These are phyloP conservation scores for Coilia nasus DNA, from an alignment of 2,797 vertebrate genomes.

Conservation along the genomic window DNA sequence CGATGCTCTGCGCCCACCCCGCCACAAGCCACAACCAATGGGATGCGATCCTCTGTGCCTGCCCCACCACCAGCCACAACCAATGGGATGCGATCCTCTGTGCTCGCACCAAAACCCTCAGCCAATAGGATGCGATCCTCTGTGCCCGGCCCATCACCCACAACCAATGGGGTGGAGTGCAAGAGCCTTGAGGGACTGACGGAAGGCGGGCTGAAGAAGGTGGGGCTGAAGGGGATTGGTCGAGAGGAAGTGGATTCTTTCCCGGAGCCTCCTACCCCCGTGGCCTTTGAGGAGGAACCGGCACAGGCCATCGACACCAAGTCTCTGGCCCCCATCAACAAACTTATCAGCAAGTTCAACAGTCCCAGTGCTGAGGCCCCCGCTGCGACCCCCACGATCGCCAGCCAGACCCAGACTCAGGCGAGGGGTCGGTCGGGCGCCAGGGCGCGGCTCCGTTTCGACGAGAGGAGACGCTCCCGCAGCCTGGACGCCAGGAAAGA, in stretches of 20 bases:
- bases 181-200: slow-evolving; percentile 60
- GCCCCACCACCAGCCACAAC: slow-evolving; percentile 37
- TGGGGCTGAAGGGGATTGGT: slow-evolving; percentile 55
- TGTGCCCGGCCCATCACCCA: slow-evolving; percentile 23
- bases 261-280: slow-evolving; percentile 47
- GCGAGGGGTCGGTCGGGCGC: slow-evolving; percentile 69
- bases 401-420: slow-evolving; percentile 48
- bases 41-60: too few relatives aligned
- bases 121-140: too few relatives aligned
- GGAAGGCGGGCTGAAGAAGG: slow-evolving; percentile 75
- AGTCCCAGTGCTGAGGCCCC: slow-evolving; percentile 58
- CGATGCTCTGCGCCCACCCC: neutral
- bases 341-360: slow-evolving; percentile 90
- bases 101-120: too few relatives aligned
- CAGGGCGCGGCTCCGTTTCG: slow-evolving; percentile 66
- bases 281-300: slow-evolving; percentile 42
- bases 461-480: slow-evolving; percentile 80
- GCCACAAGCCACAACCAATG: too few relatives aligned
- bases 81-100: neutral
- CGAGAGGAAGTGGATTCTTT: slow-evolving; percentile 1
- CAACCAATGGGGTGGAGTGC: slow-evolving; percentile 39
- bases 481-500: slow-evolving; percentile 80
- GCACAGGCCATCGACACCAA: slow-evolving; percentile 81
- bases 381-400: slow-evolving; percentile 17
- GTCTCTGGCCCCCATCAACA: slow-evolving; percentile 87